Percentiles rank a stretch among this genome's conserved stretches.
These are phyloP conservation scores for Bergia puertoricense DNA, from an alignment of 92 coral and sea anemone genomes.

Conservation along the genomic window DNA sequence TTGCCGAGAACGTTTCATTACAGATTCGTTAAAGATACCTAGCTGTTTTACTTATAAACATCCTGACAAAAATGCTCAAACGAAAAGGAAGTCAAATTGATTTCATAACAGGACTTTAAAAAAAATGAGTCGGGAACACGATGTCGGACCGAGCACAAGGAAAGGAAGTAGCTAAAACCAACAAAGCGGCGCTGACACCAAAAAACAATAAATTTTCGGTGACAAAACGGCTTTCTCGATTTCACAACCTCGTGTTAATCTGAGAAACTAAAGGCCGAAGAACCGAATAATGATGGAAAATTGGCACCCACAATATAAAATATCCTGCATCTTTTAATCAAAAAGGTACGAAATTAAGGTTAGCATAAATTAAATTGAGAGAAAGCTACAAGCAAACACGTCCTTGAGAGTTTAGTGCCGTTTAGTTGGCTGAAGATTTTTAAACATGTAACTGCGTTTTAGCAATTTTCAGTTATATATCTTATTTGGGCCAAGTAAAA, in stretches of 20 bases:
- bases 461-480: too few relatives aligned
- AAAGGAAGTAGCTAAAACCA: background rate
- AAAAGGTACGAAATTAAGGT: too few relatives aligned
- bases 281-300: background rate
- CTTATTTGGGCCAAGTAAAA: too few relatives aligned
- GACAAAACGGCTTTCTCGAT: background rate
- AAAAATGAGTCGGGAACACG: too few relatives aligned
- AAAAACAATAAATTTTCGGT: background rate
- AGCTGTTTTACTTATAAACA: too few relatives aligned
- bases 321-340: background rate
- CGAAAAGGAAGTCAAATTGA: background rate
- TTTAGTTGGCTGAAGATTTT: too few relatives aligned
- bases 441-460: too few relatives aligned
- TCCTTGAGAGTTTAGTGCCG: too few relatives aligned
- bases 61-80: background rate
- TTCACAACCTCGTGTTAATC: slow-evolving; percentile 25
- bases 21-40: background rate
- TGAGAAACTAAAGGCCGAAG: background rate
- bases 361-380: too few relatives aligned
- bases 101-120: too few relatives aligned
- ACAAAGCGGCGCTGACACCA: background rate
- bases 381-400: too few relatives aligned
- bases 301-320: background rate
- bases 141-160: background rate
- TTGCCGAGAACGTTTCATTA: too few relatives aligned